Evolutionary conservation across 2,888 invertebrate species (phyloP), one percentile per base, ranked within the genome.

Genomic region (Syritta pipiens): DNA sequence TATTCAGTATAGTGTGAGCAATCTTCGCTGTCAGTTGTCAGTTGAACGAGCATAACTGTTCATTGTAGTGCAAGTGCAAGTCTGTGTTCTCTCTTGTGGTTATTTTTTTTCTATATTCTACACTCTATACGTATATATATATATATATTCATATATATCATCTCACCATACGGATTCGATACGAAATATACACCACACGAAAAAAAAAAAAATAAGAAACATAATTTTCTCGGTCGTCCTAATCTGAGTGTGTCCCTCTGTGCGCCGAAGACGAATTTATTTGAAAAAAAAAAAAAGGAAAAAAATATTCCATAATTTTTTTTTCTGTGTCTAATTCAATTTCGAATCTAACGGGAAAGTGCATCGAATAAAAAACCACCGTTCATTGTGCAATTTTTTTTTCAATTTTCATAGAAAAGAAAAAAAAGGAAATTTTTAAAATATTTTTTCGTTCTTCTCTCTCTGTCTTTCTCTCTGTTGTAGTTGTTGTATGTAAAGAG

Each of bases 1-100:
- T 53, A 37, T 72, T 79, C 79, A 79, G 79, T 79, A 68, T 79
- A 74, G 79, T 68, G 79, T 79, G 79, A 79, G 79, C 79, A 68
- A 72, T 79, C 67, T 30, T 74, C 57, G 79, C 79, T 74, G 67
- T 68, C 72, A 79, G 79, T 72, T 68, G 24, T 79, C 55, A 72
- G 62, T 79, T 72, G 67, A 49, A 60, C 40, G 62, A 62, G 55
- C 55, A 68, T 67, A 74, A 68, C 67, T 79, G 76, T 76, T 62
- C 32, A 57, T 75, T 68, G 67, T 79, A 74, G 79, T 79, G 79
- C 67, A 77, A 79, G 79, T 79, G 79, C 79, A 67, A 74, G 60
- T 49, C 60, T 79, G 79, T 79, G 79, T 72, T 67, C 77, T 72
- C 65, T 72, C 65, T 79, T n/a, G n/a, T n/a, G n/a, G 72, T 72